Base-by-base conservation (phyloP, 1,140 invertebrate species). In the Macrobrachium rosenbergii region DNA sequence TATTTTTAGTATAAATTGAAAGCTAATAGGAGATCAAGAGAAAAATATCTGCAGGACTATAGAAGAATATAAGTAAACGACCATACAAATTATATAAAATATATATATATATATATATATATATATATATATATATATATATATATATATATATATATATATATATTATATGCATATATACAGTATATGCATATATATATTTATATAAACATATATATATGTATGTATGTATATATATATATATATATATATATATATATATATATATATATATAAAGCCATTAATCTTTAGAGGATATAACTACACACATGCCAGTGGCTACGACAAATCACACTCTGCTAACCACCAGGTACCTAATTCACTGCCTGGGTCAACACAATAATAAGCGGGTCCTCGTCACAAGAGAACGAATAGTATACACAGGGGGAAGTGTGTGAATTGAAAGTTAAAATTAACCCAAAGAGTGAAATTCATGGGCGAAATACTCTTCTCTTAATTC, bases 141-240 rank as follows among this genome's bases (percentile, higher is more conserved):
- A 75, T 37, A 73, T 28, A 83, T 45, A 75, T 43, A 76, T 43
- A 83, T 43, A 83, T 62, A 83, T 62, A 83, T 62, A 83, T 62
- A 75, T 62, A 75, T 62, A n/a, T n/a, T n/a, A n/a, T n/a, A n/a
- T n/a, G n/a, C n/a, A 69, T 45, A 82, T 63, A 45, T 16, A 67
- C 62, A 3, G 75, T 62, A 62, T 62, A 76, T 43, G 76, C 37
- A 76, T 59, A 73, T 28, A 60, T 58, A 72, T 72, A 81, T 52
- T 72, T n/a, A 78, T 21, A 67, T 52, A 67, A 23, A 75, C 28
- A 75, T 37, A 75, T 60, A 82, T 23, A 82, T 72, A 82, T 58
- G 72, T 58, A 69, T 58, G 72, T 45, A 69, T 58, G 72, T 58
- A 69, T 58, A 82, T 58, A 72, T 58, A 82, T 58, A 69, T 58